These are phyloP conservation scores for Thryonomys swinderianus DNA, from an alignment of 2,113 vertebrate genomes.

Conservation along the genomic window DNA sequence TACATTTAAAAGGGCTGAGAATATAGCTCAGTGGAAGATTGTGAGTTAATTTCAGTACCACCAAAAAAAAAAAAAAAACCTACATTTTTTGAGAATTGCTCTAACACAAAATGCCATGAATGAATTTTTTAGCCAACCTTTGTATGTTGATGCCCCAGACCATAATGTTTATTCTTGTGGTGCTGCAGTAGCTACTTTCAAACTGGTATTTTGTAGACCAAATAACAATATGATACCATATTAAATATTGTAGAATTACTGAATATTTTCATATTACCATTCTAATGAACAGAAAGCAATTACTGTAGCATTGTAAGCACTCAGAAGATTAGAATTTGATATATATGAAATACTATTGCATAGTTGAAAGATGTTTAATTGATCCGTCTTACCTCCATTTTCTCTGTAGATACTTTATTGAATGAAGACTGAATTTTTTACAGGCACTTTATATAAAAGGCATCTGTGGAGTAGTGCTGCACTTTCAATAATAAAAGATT, in stretches of 20 bases:
- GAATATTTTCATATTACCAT: slow-evolving; percentile 25
- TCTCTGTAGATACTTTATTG: neutral
- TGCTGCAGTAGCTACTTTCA: slow-evolving; percentile 17
- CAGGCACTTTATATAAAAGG: neutral
- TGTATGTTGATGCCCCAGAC: neutral
- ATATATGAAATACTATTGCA: neutral
- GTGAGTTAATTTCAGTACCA: neutral
- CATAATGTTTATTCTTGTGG: neutral
- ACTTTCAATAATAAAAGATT: slow-evolving; percentile 2
- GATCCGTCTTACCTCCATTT: slow-evolving; percentile 16
- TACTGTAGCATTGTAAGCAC: neutral
- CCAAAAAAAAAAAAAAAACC: neutral
- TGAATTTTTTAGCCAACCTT: slow-evolving; percentile 21
- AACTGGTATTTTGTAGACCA: slow-evolving; percentile 35
- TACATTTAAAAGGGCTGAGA: neutral
- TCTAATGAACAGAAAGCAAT: slow-evolving; percentile 33
- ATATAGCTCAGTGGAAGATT: neutral
- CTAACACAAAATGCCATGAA: neutral
- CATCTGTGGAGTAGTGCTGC: neutral
- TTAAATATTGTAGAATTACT: neutral
- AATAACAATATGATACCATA: slow-evolving; percentile 3
- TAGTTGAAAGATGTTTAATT: slow-evolving; percentile 27
- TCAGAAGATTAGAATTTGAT: slow-evolving; percentile 55
- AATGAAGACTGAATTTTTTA: slow-evolving; percentile 48
- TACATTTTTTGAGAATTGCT: neutral